Base-by-base conservation (phyloP, 2,113 vertebrate genomes). In the Entomyzon cyanotis region DNA sequence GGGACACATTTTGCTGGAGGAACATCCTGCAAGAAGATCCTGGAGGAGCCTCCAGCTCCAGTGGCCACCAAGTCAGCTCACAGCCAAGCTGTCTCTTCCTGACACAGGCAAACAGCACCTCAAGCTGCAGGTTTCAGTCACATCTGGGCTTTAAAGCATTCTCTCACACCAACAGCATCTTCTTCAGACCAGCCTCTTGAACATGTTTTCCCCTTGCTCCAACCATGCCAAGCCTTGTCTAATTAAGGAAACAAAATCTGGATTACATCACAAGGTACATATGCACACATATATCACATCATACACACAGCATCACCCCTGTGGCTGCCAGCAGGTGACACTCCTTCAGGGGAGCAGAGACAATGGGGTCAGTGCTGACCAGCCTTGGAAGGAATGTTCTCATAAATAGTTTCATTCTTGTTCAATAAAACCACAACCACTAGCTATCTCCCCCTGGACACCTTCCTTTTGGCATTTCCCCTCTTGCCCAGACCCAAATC, bases 221-320 rank as follows among this genome's bases (percentile, higher is more conserved):
- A 42, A 24, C 18, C 25, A n/a, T 1, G 35, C 8, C 77, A 84
- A 84, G 39, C 50, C 27, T 37, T 1, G 1, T 46, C 42, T 65
- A 35, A 73, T 24, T 22, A 42, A 30, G 73, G 22, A 31, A 65
- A 39, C 42, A 79, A 63, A 79, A 63, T 35, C 21, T 53, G 65
- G 46, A 56, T 81, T 53, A 1, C 6, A 69, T n/a, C 55, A 33
- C 35, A 75, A 47, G 42, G 44, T 8, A 28, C 23, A 20, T 1
- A 33, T 15, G 41, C 68, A 65, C 67, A 10, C 21, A 44, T 25
- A 0, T 1, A 67, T 9, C 62, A 12, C 20, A 42, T 28, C 31
- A 37, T 0, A 11, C 1, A 16, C 17, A 49, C 64, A 46, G 68
- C 28, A 47, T 9, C 46, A n/a, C 13, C 41, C 1, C 0, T 0